Conservation (phyloP, 92 coral and sea anemone genomes). For the Parazoanthus swiftii region DNA sequence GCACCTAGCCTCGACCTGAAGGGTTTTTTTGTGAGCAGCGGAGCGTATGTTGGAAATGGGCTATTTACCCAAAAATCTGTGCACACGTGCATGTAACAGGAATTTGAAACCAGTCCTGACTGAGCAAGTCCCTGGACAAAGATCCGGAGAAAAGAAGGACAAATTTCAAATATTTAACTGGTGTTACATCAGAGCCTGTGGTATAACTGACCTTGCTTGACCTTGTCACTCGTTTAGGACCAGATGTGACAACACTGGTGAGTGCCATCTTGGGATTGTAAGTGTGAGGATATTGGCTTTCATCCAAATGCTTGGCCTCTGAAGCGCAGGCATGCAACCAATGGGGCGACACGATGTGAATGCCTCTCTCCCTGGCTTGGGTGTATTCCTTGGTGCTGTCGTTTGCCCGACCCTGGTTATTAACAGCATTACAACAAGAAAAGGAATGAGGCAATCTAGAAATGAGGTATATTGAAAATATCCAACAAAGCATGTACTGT, state of each 20-base stretch:
- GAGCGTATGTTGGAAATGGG: too few species aligned
- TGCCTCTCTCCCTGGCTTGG: slow-evolving; percentile 68
- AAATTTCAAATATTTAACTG: too few species aligned
- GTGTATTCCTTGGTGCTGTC: slow-evolving; percentile 78
- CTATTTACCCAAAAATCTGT: too few species aligned
- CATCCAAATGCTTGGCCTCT: slow-evolving; percentile 72
- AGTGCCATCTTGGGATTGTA: slow-evolving; percentile 91
- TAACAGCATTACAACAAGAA: background rate
- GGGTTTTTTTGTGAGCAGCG: too few species aligned
- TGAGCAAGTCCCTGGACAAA: too few species aligned
- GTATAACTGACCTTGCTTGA: slow-evolving; percentile 56
- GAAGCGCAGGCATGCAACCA: slow-evolving; percentile 85
- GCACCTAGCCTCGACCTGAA: too few species aligned
- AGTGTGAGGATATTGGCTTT: slow-evolving; percentile 81
- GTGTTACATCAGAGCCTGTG: background rate
- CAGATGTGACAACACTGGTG: slow-evolving; percentile 73
- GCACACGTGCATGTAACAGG: too few species aligned
- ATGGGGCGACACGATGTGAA: slow-evolving; percentile 84
- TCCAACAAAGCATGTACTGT: too few species aligned
- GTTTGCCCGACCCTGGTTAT: slow-evolving; percentile 73
- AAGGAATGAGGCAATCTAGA: too few species aligned
- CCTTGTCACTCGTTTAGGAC: slow-evolving; percentile 69
- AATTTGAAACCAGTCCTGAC: too few species aligned
- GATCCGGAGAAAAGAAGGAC: too few species aligned
- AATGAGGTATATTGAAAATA: too few species aligned